Evolutionary conservation across 1,140 invertebrate genomes (phyloP), one percentile per base, ranked within the genome.

Genomic region (Dreissena polymorpha): DNA sequence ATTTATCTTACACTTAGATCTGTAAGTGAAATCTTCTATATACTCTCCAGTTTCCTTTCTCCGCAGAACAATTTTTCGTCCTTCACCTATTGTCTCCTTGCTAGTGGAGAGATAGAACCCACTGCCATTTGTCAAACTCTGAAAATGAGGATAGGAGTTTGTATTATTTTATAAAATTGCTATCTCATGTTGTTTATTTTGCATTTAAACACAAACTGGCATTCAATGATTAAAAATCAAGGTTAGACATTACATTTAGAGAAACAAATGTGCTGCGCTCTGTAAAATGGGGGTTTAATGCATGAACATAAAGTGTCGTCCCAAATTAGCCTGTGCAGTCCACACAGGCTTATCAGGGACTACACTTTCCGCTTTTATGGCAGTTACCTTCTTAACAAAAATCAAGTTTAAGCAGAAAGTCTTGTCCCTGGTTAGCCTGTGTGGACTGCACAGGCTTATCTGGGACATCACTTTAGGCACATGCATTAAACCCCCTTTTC

Each of bases 111-210:
- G 77, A 77, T 91, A 92, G 85, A 93, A 93, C 21, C 89, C 90
- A 65, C 87, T 88, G 3, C 92, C 92, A 87, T 91, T 90, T 13
- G 91, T 92, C 67, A 93, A 74, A 85, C 87, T 92, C 92, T 93
- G 84, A 13, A 86, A 86, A 69, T 55, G 21, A 68, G 71, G 79
- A 51, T 2, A 75, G 57, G 2, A 60, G 14, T 3, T 21, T 39
- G 16, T 18, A 29, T 6, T 16, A 69, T 29, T 21, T 29, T 50
- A 14, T 72, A 8, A 72, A 39, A 27, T 7, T 27, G 67, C 21
- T 27, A 2, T 23, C 25, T n/a, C n/a, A n/a, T n/a, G n/a, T n/a
- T n/a, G 6, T n/a, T 27, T 27, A 3, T n/a, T 29, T 69, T 21
- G 67, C 18, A 27, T n/a, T 2, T 6, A 16, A 3, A 63, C 60